Conservation (phyloP, 2,888 invertebrate species). For the Hydropsyche betteni region DNA sequence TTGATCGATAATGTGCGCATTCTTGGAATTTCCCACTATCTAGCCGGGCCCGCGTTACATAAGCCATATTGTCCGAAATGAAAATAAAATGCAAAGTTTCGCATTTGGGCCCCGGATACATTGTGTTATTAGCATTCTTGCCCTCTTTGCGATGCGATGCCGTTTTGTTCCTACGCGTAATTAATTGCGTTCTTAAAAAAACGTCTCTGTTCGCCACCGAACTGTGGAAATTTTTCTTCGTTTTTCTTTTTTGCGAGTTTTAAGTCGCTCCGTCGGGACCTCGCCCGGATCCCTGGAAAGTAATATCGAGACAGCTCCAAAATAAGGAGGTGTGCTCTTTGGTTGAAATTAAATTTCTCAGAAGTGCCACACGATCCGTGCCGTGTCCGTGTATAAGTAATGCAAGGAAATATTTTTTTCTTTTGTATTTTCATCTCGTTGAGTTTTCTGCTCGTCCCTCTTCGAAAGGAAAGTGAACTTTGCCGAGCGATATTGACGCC, state of each 20-base stretch:
- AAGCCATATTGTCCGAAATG: constrained; percentile 4
- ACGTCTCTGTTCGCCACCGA: constrained; percentile 1
- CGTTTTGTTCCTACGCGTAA: not conserved
- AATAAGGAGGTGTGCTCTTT: constrained; percentile 21
- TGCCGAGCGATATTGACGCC: no score
- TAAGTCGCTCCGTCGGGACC: no score
- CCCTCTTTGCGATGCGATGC: not conserved
- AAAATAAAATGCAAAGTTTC: not conserved
- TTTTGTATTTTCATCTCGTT: no score
- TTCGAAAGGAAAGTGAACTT: no score
- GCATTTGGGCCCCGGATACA: no score
- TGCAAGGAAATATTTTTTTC: not conserved
- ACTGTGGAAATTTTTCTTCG: constrained; percentile 9
- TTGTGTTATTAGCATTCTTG: not conserved
- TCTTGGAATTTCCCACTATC: constrained; percentile 29
- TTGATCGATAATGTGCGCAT: constrained; percentile 31
- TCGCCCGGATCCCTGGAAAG: not conserved
- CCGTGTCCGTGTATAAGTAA: constrained; percentile 5
- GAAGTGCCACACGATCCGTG: constrained; percentile 11
- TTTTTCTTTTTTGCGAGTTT: no score
- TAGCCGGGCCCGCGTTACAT: constrained; percentile 4
- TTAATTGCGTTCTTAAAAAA: constrained; percentile 25
- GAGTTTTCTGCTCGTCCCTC: no score
- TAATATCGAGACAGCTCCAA: constrained; percentile 19
- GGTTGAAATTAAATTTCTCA: constrained; percentile 22